Conservation (phyloP, 2,888 invertebrate genomes). For the Stenolophus ochropezus region DNA sequence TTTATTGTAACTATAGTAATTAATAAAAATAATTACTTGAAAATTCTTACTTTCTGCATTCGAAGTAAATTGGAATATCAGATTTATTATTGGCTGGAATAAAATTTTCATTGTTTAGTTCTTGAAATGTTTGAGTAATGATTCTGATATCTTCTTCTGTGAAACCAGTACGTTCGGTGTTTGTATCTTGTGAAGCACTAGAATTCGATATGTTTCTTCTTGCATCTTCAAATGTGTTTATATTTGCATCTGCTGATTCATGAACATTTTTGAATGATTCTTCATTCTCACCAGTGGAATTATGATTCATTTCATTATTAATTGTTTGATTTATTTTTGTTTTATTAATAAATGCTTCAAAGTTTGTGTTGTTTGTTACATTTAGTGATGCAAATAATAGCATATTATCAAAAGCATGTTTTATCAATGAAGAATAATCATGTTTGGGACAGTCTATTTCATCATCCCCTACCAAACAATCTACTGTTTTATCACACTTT, state of each 20-base stretch:
- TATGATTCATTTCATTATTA: too few species aligned
- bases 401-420: constrained; percentile 66
- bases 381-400: constrained; percentile 52
- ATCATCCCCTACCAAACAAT: constrained; percentile 88
- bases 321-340: too few species aligned
- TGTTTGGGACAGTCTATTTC: constrained; percentile 79
- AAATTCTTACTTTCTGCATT: constrained; percentile 21
- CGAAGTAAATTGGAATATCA: constrained; percentile 13
- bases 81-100: neutral
- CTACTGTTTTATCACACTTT: constrained; percentile 83
- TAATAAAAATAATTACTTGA: neutral
- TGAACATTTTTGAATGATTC: neutral
- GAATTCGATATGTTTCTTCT: neutral
- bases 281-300: too few species aligned
- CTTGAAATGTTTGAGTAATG: neutral
- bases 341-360: too few species aligned
- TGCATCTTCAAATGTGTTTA: neutral
- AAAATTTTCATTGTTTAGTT: neutral
- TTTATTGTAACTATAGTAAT: too few species aligned
- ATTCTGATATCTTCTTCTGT: neutral
- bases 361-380: constrained; percentile 24
- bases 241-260: too few species aligned
- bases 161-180: neutral
- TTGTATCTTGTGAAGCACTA: neutral
- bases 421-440: constrained; percentile 61